Evolutionary conservation across 2,888 invertebrate species (phyloP), one percentile per base, ranked within the genome.

Genomic region (Amiota communis): DNA sequence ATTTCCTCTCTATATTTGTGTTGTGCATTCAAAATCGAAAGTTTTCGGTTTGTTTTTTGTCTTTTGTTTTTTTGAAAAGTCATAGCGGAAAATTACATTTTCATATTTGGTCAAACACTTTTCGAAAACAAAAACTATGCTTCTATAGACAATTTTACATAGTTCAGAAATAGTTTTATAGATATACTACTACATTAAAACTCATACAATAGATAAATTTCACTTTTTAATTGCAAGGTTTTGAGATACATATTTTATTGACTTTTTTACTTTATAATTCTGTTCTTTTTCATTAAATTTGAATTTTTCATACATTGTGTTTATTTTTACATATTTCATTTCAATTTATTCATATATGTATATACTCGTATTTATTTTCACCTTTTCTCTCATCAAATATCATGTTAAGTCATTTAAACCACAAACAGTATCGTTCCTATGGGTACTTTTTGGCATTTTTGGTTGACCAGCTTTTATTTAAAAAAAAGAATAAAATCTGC

Each of bases 1-100:
- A 53, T 53, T 53, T 53, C 15, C 61, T 61, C 23, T 6, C 12
- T 63, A 23, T 23, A 23, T 23, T n/a, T 23, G 23, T 63, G 36
- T 17, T 1, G 53, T n/a, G 4, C n/a, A 8, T 36, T 17, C 2
- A 11, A 20, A 63, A 36, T 8, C n/a, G 2, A 64, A 64, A 47
- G n/a, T 6, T 65, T 65, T 68, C 17, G 53, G 23, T 11, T 48
- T 13, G 1, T 10, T 53, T n/a, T 36, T 64, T 65, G 15, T 68
- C 17, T 51, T 20, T 53, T 68, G 10, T 53, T 23, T 9, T 68
- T 68, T 68, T 53, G 49, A 15, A 68, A 68, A 68, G 51, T 68
- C 67, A 68, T 68, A 20, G 47, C 67, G 67, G 51, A 53, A 68
- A 68, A 68, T 68, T 68, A 53, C 53, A 68, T 53, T 68, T 51